phyloP scores from a whole-genome alignment of 1,140 invertebrate genomes.

The Trigoniulus corallinus region DNA sequence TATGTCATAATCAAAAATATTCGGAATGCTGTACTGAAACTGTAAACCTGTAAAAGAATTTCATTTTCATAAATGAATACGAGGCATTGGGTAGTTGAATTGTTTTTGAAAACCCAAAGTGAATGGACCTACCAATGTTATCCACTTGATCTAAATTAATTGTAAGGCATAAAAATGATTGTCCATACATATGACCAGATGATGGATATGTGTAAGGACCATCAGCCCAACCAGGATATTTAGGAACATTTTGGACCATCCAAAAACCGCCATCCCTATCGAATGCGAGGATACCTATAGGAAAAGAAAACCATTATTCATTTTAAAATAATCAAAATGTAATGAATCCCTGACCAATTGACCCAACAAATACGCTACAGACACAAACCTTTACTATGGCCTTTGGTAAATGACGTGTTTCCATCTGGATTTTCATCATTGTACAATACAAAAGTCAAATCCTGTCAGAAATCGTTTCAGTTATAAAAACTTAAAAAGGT shows the following conservation, averaged over 20 bases:
- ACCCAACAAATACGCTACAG: neutral
- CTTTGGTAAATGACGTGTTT: slow-evolving; percentile 32
- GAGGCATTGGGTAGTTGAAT: neutral
- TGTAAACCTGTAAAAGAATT: slow-evolving; percentile 27
- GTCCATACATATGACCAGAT: slow-evolving; percentile 55
- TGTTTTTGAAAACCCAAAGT: neutral
- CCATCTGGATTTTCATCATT: slow-evolving; percentile 62
- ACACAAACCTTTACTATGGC: slow-evolving; percentile 55
- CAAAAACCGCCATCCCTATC: slow-evolving; percentile 48
- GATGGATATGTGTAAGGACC: slow-evolving; percentile 50
- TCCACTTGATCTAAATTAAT: slow-evolving; percentile 44
- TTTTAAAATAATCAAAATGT: neutral
- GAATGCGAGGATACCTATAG: slow-evolving; percentile 45
- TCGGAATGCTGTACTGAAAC: slow-evolving; percentile 56
- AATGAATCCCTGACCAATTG: neutral
- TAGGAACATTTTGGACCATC: slow-evolving; percentile 83
- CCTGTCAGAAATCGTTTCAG: slow-evolving; percentile 4
- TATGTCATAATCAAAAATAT: slow-evolving; percentile 41
- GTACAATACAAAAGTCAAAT: slow-evolving; percentile 43
- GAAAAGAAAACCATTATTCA: neutral
- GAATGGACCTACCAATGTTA: slow-evolving; percentile 38
- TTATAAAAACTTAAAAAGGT: neutral
- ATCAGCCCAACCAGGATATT: slow-evolving; percentile 46
- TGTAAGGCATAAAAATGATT: slow-evolving; percentile 71
- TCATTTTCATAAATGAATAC: neutral